A percentile compares a stretch with the other conserved stretches of the same genome.
These are phyloP conservation scores for Nysson spinosus DNA, from an alignment of 2,888 invertebrate species.

Conservation along the genomic window DNA sequence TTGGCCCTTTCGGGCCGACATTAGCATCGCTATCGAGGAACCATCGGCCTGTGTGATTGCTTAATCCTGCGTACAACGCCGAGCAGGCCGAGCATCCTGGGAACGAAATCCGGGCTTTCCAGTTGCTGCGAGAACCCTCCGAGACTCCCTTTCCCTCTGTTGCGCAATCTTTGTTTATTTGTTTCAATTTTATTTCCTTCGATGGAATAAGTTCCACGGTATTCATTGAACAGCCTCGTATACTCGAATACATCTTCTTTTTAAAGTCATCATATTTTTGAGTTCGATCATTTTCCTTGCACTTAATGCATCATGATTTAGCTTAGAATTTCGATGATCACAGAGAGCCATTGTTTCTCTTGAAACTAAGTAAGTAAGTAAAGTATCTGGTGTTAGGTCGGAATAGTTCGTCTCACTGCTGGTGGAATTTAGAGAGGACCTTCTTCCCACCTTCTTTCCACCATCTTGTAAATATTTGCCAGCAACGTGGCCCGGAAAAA, in stretches of 20 bases:
- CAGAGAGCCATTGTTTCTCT: too few species aligned
- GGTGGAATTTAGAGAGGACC: slow-evolving; percentile 53
- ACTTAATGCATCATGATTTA: too few species aligned
- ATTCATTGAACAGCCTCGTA: too few species aligned
- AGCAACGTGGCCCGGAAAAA: slow-evolving; percentile 60
- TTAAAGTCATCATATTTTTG: too few species aligned
- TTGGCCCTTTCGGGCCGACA: slow-evolving; percentile 61
- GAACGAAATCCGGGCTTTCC: slow-evolving; percentile 55
- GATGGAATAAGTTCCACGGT: too few species aligned
- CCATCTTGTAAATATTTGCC: slow-evolving; percentile 62
- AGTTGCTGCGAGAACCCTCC: slow-evolving; percentile 27
- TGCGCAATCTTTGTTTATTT: not conserved
- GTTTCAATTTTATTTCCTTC: not conserved
- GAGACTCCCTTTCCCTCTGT: not conserved
- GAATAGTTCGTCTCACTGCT: too few species aligned
- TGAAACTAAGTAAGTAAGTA: slow-evolving; percentile 20
- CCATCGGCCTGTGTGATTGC: slow-evolving; percentile 69
- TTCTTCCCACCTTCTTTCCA: slow-evolving; percentile 46
- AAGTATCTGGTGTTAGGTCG: too few species aligned
- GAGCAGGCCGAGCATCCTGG: slow-evolving; percentile 55
- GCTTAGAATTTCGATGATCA: too few species aligned
- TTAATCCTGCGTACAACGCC: slow-evolving; percentile 63
- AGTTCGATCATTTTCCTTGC: too few species aligned
- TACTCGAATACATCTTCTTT: too few species aligned
- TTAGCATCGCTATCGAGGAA: slow-evolving; percentile 72